Percentiles rank a stretch among this genome's conserved stretches.
Conservation (phyloP, 2,888 invertebrate species). For the Nudaria mundana region DNA sequence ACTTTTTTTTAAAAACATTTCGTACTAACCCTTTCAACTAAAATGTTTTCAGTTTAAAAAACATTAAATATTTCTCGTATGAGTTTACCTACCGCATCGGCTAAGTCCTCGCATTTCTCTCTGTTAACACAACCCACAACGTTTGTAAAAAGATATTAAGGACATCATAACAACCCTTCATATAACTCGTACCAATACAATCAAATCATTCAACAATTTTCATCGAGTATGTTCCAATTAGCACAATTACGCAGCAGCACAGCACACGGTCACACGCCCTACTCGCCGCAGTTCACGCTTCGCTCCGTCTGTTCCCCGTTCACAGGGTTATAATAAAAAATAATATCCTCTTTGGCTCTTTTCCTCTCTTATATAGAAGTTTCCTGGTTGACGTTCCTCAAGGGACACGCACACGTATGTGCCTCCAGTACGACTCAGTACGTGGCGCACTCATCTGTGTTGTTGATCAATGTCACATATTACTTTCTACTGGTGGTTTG, state of each 20-base stretch:
- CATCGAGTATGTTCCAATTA: background rate
- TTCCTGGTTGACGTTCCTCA: constrained; percentile 1
- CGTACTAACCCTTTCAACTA: too few relatives aligned
- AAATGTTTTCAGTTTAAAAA: too few relatives aligned
- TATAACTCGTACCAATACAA: too few relatives aligned
- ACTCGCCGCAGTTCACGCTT: background rate
- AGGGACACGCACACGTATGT: constrained; percentile 2
- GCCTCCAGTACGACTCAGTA: background rate
- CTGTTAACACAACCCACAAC: too few relatives aligned
- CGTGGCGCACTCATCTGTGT: constrained; percentile 1
- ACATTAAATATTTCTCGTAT: too few relatives aligned
- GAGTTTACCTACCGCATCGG: too few relatives aligned
- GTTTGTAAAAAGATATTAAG: too few relatives aligned
- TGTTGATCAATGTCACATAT: constrained; percentile 3
- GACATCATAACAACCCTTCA: too few relatives aligned
- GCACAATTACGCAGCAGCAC: background rate
- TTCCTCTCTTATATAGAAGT: background rate
- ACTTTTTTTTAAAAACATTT: too few relatives aligned
- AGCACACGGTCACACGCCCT: background rate
- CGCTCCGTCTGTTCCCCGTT: background rate
- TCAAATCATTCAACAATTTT: too few relatives aligned
- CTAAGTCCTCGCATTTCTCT: too few relatives aligned
- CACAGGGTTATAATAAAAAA: constrained; percentile 3
- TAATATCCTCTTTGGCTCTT: background rate
- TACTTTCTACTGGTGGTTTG: too few relatives aligned